A percentile compares a stretch with the other conserved stretches of the same genome.
These are phyloP conservation scores for Plemyria rubiginata DNA, from an alignment of 2,888 invertebrate genomes.

Conservation along the genomic window DNA sequence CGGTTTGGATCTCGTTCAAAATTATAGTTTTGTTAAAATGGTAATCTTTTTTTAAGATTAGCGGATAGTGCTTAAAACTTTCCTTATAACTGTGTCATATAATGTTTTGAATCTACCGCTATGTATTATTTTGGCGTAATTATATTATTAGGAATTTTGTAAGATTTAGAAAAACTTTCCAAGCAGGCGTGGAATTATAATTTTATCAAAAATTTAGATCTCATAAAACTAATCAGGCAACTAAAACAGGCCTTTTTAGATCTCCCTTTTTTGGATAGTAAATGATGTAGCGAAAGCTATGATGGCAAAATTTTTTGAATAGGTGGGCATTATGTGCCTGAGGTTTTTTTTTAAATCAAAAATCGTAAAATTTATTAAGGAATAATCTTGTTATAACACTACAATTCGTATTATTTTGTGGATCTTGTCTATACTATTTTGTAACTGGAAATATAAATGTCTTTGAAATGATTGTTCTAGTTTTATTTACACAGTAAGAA, in stretches of 20 bases:
- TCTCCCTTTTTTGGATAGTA: constrained; percentile 74
- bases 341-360: constrained; percentile 55
- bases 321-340: constrained; percentile 55
- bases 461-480: constrained; percentile 52
- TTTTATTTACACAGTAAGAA: constrained; percentile 36
- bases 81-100: constrained; percentile 37
- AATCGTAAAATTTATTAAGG: constrained; percentile 40
- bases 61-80: constrained; percentile 80
- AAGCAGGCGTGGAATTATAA: constrained; percentile 68
- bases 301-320: constrained; percentile 59
- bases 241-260: constrained; percentile 68
- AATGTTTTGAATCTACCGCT: constrained; percentile 62
- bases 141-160: constrained; percentile 48
- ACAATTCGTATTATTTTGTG: constrained; percentile 68
- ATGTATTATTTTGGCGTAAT: constrained; percentile 77
- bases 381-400: constrained; percentile 70
- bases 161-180: constrained; percentile 63
- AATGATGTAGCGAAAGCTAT: constrained; percentile 45
- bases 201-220: constrained; percentile 68
- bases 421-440: constrained; percentile 59
- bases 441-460: constrained; percentile 64
- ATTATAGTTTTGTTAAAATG: constrained; percentile 61
- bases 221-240: constrained; percentile 66
- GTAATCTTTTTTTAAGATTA: constrained; percentile 56
- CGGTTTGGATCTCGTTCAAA: constrained; percentile 74